Evolutionary conservation across 2,888 invertebrate species (phyloP).

Genomic region (Drosophila phalerata): DNA sequence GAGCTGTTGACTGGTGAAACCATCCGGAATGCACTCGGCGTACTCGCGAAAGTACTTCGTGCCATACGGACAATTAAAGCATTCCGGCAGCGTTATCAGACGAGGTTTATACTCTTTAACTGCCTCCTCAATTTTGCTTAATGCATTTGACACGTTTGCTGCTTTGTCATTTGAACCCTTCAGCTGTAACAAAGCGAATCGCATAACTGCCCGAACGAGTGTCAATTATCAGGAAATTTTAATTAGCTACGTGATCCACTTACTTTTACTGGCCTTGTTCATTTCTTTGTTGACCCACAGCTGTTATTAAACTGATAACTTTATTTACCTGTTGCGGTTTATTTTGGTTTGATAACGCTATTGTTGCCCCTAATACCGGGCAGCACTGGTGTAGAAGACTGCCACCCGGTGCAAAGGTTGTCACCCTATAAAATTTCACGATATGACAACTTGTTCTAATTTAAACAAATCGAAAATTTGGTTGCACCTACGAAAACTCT

Average conservation of each 20-base stretch:
- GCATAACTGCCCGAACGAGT: slow-evolving; percentile 68
- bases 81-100: slow-evolving; percentile 92
- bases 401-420: too few species aligned
- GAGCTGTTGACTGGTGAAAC: slow-evolving; percentile 90
- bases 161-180: slow-evolving; percentile 91
- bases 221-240: too few species aligned
- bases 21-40: slow-evolving; percentile 93
- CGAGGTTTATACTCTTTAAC: slow-evolving; percentile 88
- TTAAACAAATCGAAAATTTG: too few species aligned
- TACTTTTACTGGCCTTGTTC: slow-evolving; percentile 59
- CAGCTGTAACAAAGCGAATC: slow-evolving; percentile 93
- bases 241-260: slow-evolving; percentile 19
- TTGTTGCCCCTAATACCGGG: too few species aligned
- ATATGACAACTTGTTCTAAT: too few species aligned
- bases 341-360: slow-evolving; percentile 11
- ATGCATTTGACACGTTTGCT: slow-evolving; percentile 91
- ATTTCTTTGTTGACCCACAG: slow-evolving; percentile 31
- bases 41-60: slow-evolving; percentile 93
- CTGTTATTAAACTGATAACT: neutral
- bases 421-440: too few species aligned
- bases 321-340: slow-evolving; percentile 2
- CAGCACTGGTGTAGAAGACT: too few species aligned
- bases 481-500: too few species aligned
- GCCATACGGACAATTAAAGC: slow-evolving; percentile 98
- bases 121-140: slow-evolving; percentile 88